Evolutionary conservation across 53 echinoderm and acorn worm species (phyloP), one percentile per base, ranked within the genome.

Genomic region (Mesocentrotus franciscanus): DNA sequence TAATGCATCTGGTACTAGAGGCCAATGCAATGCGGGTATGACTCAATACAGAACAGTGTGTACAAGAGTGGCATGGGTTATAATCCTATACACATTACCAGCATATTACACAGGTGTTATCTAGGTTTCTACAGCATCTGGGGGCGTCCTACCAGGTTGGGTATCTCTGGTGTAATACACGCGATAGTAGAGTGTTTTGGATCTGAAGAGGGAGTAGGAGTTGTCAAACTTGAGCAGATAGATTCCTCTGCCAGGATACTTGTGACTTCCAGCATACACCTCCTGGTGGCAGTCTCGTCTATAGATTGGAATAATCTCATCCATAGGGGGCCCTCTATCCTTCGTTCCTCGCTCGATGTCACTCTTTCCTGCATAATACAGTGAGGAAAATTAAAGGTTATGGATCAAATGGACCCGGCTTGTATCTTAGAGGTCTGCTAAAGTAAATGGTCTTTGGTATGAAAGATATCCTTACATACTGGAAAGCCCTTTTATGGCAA

Each of bases 141-240:
- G 95, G 26, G 95, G 95, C 62, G 85, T 85, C 70, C 87, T 61
- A n/a, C 95, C 95, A 66, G 85, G 95, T 62, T 94, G 95, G 49
- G 87, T 42, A 30, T 97, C 97, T 90, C 97, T 93, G 30, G 98
- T 98, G 92, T 99, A 99, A 90, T 99, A 99, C 75, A 99, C 99
- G 33, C 98, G 96, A 59, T 99, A 99, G 42, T 99, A 99, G 56
- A 99, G 96, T 4, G 96, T 96, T 94, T 99, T 99, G 33, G 99
- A 97, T 78, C 99, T 94, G 92, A 99, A 99, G 59, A 99, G 97
- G 11, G 99, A 99, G 92, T 99, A 99, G 72, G 98, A 98, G 95
- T 99, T 99, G 96, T 99, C 99, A 95, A 99, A 99, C 78, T 98
- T 98, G 72, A 99, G 96, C 57, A 99, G 97, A 85, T 99, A 99